A percentile compares a stretch with the other conserved stretches of the same genome.
Evolutionary conservation across 30 jellyfish, hydroid and myxozoan genomes (phyloP).

Genomic region (Cassiopea xamachana): DNA sequence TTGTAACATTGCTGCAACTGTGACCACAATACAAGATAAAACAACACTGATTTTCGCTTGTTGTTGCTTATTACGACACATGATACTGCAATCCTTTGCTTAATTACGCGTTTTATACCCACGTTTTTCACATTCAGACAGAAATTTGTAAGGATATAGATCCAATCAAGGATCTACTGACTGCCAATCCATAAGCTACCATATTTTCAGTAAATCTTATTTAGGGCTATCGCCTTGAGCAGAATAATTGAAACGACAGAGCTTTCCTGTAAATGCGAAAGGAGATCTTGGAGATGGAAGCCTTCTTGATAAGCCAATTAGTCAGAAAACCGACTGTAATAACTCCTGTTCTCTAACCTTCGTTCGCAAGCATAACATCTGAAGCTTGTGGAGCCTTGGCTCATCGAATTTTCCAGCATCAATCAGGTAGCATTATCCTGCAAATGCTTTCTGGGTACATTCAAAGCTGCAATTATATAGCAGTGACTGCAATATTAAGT

Average conservation of each 20-base stretch:
- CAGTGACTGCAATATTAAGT: constrained; percentile 9
- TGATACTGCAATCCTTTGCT: background rate
- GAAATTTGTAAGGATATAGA: background rate
- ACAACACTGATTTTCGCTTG: too few relatives aligned
- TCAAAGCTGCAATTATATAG: constrained; percentile 18
- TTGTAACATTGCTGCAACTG: too few relatives aligned
- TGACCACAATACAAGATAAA: too few relatives aligned
- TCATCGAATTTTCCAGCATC: background rate
- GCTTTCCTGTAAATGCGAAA: background rate
- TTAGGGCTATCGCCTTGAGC: background rate
- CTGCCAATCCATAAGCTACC: background rate
- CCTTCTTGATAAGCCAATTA: background rate
- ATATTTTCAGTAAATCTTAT: background rate
- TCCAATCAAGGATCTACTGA: background rate
- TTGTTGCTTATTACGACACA: too few relatives aligned
- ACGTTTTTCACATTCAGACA: background rate
- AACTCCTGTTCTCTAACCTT: background rate
- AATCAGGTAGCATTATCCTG: background rate
- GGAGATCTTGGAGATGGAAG: background rate
- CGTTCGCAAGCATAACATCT: background rate
- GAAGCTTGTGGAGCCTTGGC: background rate
- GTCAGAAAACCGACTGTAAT: background rate
- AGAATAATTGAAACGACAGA: background rate
- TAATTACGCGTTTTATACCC: background rate
- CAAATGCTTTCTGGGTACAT: background rate